These are phyloP conservation scores for Chionoecetes opilio DNA, from an alignment of 1,140 invertebrate species.

Conservation along the genomic window DNA sequence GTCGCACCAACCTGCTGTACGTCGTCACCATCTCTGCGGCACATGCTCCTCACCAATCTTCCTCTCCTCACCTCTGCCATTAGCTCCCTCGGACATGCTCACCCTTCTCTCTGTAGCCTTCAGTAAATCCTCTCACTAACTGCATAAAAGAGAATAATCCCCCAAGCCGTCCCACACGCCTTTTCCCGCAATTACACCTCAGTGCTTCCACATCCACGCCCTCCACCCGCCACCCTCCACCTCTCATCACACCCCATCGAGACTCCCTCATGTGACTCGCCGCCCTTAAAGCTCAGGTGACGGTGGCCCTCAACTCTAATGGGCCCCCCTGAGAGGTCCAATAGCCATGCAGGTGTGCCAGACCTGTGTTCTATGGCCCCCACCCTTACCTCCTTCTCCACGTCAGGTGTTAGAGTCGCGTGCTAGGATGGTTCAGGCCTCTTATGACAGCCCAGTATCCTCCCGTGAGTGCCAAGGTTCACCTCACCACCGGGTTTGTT, in stretches of 20 bases:
- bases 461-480: neutral
- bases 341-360: constrained; percentile 22
- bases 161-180: neutral
- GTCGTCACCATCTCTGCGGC: neutral
- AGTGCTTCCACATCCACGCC: constrained; percentile 9
- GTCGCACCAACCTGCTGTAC: neutral
- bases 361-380: neutral
- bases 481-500: too few relatives aligned
- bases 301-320: neutral
- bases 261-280: neutral
- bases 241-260: neutral
- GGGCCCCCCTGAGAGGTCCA: neutral
- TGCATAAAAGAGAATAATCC: neutral
- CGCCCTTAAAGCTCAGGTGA: neutral
- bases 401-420: neutral
- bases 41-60: neutral
- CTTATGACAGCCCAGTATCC: neutral
- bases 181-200: neutral
- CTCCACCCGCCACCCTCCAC: neutral
- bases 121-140: neutral
- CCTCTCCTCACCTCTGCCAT: neutral
- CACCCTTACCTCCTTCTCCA: neutral
- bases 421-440: neutral
- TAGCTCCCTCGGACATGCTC: neutral
- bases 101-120: neutral